Evolutionary conservation across 2,113 vertebrate genomes (phyloP).

Genomic region (Caranx melampygus): DNA sequence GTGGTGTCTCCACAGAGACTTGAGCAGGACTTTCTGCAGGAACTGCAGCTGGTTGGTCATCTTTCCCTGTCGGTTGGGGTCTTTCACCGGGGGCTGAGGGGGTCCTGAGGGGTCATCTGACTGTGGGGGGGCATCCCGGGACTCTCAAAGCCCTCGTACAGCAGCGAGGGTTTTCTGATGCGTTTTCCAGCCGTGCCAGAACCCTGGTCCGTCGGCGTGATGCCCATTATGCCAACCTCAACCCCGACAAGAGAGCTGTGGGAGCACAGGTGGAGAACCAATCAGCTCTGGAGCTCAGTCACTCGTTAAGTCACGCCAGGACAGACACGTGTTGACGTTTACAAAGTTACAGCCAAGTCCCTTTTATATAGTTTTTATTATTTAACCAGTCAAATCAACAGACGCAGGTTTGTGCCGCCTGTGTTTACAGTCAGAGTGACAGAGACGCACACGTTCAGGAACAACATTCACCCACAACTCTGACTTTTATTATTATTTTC

Average conservation of each 20-base stretch:
- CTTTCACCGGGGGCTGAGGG: conserved; percentile 85
- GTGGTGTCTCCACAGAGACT: conserved; percentile 94
- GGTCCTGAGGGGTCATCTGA: conserved; percentile 81
- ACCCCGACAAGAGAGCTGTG: conserved; percentile 75
- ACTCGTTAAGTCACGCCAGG: neutral
- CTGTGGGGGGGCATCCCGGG: conserved; percentile 85
- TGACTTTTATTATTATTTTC: too few relatives aligned
- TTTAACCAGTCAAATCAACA: too few relatives aligned
- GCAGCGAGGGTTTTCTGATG: conserved; percentile 92
- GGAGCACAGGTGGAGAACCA: conserved; percentile 49
- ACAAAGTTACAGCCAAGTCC: too few relatives aligned
- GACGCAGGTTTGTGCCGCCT: too few relatives aligned
- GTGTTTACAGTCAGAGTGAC: too few relatives aligned
- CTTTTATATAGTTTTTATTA: too few relatives aligned
- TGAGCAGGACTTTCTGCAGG: conserved; percentile 92
- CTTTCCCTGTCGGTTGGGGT: conserved; percentile 87
- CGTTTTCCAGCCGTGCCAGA: conserved; percentile 88
- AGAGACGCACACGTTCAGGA: too few relatives aligned
- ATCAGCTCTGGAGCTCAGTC: conserved; percentile 3
- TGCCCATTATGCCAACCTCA: conserved; percentile 68
- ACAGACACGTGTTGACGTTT: too few relatives aligned
- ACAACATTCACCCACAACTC: too few relatives aligned
- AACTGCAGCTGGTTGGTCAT: conserved; percentile 95
- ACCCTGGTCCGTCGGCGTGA: conserved; percentile 82
- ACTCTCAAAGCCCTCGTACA: conserved; percentile 94